A percentile compares a stretch with the other conserved stretches of the same genome.
These are phyloP conservation scores for Uropsilus gracilis DNA, from an alignment of 2,113 vertebrate species.

Conservation along the genomic window DNA sequence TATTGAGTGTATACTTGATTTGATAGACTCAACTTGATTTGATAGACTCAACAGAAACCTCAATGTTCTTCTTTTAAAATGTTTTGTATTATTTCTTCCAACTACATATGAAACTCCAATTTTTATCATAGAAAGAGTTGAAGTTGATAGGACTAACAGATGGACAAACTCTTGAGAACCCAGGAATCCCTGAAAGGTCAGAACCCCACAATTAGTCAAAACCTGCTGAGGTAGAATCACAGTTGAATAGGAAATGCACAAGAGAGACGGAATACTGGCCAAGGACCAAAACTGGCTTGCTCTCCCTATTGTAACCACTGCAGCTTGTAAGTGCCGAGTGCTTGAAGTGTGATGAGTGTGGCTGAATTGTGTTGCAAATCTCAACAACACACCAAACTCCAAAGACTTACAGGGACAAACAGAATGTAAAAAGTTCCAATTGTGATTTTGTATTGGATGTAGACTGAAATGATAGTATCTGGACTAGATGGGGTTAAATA, in stretches of 20 bases:
- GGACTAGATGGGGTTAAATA: neutral
- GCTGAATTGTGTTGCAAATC: neutral
- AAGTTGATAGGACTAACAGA: neutral
- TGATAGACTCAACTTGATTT: too few relatives aligned
- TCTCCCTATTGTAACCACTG: accelerated
- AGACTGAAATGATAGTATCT: neutral
- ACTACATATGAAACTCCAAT: neutral
- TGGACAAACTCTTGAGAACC: neutral
- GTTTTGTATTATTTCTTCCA: neutral
- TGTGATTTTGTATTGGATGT: neutral
- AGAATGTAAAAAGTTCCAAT: neutral
- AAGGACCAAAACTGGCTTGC: too few relatives aligned
- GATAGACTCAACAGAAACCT: neutral
- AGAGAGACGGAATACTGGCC: neutral
- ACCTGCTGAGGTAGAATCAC: neutral
- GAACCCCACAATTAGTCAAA: neutral
- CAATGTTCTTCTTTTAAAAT: neutral
- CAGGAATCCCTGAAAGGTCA: neutral
- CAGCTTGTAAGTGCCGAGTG: accelerated
- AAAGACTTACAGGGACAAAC: neutral
- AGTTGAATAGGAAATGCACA: neutral
- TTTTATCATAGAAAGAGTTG: neutral
- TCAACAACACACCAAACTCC: neutral
- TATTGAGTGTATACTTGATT: too few relatives aligned
- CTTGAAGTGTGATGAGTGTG: accelerated